Evolutionary conservation across 2,797 vertebrate species (phyloP), one percentile per base, ranked within the genome.

Genomic region (Muraenolepis orangiensis): DNA sequence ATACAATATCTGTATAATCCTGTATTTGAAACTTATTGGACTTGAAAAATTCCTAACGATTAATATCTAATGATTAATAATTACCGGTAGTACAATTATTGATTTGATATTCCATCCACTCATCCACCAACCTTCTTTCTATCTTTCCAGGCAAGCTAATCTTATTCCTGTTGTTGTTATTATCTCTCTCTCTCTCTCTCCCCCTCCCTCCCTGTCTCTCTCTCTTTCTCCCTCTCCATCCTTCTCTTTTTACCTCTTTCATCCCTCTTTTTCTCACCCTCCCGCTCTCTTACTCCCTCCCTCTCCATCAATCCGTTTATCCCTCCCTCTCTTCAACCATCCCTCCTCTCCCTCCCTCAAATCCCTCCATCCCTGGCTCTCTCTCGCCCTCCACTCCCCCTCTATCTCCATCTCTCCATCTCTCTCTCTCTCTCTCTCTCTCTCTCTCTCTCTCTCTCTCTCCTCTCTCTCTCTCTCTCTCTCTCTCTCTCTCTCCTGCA

Each of bases 401-500:
- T 4, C 42, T 20, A 1, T 10, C n/a, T 61, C n/a, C 51, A n/a
- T 61, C 51, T 13, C n/a, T 11, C 36, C 36, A 6, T 11, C 36
- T 26, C 78, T 82, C 83, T 38, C 72, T 28, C 70, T 83, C 46
- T 76, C 51, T 72, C 69, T 67, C 23, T 40, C 79, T 68, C 74
- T 73, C 71, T 13, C 68, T 76, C 69, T 80, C 72, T n/a, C n/a
- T 30, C 72, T 76, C 80, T n/a, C n/a, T 61, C 51, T 13, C n/a
- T 11, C 36, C 36, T 82, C 83, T 38, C 72, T 28, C 70, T 83
- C 46, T 76, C 51, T 72, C 69, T 67, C 23, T 40, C 79, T 68
- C 74, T 73, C 71, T 13, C 68, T 76, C 69, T 80, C 72, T n/a
- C n/a, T 30, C 72, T 76, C 80, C 69, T 81, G 80, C 86, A 99